Percentiles rank a stretch among this genome's conserved stretches.
phyloP scores from a whole-genome alignment of 2,888 invertebrate genomes.

The Frankliniella fusca region DNA sequence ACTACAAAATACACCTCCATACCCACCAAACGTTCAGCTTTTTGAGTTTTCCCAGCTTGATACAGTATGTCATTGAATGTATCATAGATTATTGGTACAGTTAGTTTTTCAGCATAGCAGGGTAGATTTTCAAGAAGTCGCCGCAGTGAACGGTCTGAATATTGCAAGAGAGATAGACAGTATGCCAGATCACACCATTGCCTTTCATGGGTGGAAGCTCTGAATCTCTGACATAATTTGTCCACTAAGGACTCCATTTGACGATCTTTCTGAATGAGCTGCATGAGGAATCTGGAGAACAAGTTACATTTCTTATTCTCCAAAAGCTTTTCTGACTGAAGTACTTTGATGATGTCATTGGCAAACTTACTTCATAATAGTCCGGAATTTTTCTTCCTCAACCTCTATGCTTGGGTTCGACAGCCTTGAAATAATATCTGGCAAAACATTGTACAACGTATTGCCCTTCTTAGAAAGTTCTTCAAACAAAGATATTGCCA shows the following conservation, averaged over 20 bases:
- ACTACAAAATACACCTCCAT: not conserved
- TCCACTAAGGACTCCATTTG: slow-evolving; percentile 88
- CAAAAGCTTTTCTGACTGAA: slow-evolving; percentile 30
- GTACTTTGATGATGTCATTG: not conserved
- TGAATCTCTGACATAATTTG: slow-evolving; percentile 81
- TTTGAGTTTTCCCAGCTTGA: not conserved
- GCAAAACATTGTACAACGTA: slow-evolving; percentile 85
- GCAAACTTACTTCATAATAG: slow-evolving; percentile 63
- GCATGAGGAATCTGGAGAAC: slow-evolving; percentile 64
- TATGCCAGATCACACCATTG: slow-evolving; percentile 84
- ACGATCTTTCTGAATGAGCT: slow-evolving; percentile 80
- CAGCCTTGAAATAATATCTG: slow-evolving; percentile 87
- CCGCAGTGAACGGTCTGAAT: slow-evolving; percentile 63
- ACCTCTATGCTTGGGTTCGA: slow-evolving; percentile 56
- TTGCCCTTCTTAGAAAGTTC: slow-evolving; percentile 85
- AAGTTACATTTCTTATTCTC: not conserved
- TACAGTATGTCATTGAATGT: not conserved
- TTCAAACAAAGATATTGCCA: slow-evolving; percentile 78
- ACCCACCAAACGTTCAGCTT: not conserved
- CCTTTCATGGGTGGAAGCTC: slow-evolving; percentile 66
- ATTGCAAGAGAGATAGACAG: slow-evolving; percentile 77
- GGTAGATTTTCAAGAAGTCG: slow-evolving; percentile 75
- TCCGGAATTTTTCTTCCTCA: slow-evolving; percentile 64
- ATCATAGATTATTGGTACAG: not conserved
- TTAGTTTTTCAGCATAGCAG: slow-evolving; percentile 63